These are phyloP conservation scores for Diadumene lineata DNA, from an alignment of 92 coral and sea anemone genomes.

Conservation along the genomic window DNA sequence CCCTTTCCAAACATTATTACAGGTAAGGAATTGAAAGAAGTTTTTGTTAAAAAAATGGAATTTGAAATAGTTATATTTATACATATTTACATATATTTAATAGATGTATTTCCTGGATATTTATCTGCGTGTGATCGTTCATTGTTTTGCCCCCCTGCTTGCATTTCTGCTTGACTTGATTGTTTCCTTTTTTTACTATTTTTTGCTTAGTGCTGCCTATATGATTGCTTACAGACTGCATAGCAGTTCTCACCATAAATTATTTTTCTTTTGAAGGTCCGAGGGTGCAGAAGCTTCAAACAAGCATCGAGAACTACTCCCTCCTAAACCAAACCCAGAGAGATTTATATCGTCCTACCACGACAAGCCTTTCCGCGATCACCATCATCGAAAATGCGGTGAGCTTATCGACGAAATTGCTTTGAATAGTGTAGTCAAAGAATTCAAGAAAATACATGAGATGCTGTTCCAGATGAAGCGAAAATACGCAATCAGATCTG, in stretches of 20 bases:
- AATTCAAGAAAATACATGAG: neutral
- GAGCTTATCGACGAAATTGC: slow-evolving; percentile 2
- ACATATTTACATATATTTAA: neutral
- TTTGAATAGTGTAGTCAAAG: neutral
- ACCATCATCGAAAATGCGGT: neutral
- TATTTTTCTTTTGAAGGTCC: neutral
- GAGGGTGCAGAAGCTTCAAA: neutral
- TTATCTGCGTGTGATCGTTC: too few species aligned
- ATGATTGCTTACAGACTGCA: too few species aligned
- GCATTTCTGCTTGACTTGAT: too few species aligned
- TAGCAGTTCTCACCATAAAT: neutral
- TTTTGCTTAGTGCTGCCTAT: too few species aligned
- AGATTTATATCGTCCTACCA: neutral
- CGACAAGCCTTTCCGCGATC: neutral
- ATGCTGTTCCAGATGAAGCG: neutral
- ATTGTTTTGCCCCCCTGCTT: too few species aligned
- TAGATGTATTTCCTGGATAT: too few species aligned
- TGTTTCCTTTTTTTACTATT: too few species aligned
- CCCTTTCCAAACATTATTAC: neutral
- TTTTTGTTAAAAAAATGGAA: too few species aligned
- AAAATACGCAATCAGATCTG: neutral
- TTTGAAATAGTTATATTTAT: neutral
- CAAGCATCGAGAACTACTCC: slow-evolving; percentile 12
- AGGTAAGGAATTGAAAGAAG: neutral
- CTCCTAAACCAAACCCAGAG: slow-evolving; percentile 10